Conservation (phyloP, 23 tunicate genomes). For the Ascidia mentula region DNA sequence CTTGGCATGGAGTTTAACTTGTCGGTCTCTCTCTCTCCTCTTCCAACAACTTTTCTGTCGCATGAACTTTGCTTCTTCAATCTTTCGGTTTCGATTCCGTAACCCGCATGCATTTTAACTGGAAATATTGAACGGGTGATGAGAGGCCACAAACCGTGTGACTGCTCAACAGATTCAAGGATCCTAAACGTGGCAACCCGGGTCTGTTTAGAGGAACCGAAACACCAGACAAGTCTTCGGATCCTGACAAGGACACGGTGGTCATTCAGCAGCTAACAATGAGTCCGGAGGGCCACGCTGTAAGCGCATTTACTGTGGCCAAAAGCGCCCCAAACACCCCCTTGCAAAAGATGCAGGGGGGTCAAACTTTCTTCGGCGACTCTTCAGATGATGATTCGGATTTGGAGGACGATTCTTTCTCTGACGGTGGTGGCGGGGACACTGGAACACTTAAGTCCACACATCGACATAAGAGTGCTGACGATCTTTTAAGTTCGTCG, state of each 20-base stretch:
- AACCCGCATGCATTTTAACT: no score
- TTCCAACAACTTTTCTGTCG: no score
- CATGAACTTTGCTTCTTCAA: no score
- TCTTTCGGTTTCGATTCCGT: no score
- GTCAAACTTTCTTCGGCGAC: neutral
- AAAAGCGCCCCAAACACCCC: constrained; percentile 65
- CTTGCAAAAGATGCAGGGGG: neutral
- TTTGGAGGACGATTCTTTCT: neutral
- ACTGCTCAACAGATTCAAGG: no score
- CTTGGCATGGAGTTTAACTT: no score
- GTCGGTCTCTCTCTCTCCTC: no score
- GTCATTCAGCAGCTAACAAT: constrained; percentile 34
- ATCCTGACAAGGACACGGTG: constrained; percentile 9
- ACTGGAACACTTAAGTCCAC: constrained; percentile 14
- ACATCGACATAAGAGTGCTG: constrained; percentile 13
- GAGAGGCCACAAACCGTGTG: no score
- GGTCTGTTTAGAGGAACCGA: neutral
- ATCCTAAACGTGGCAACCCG: no score
- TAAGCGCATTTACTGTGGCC: constrained; percentile 61
- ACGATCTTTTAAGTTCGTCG: constrained; percentile 5
- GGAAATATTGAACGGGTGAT: no score
- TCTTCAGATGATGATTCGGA: constrained; percentile 10
- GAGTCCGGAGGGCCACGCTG: constrained; percentile 45
- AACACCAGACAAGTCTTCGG: neutral
- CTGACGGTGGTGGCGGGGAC: neutral